Percentiles rank a stretch among this genome's conserved stretches.
These are phyloP conservation scores for Leptobrachium leishanense DNA, from an alignment of 2,113 vertebrate genomes.

Conservation along the genomic window DNA sequence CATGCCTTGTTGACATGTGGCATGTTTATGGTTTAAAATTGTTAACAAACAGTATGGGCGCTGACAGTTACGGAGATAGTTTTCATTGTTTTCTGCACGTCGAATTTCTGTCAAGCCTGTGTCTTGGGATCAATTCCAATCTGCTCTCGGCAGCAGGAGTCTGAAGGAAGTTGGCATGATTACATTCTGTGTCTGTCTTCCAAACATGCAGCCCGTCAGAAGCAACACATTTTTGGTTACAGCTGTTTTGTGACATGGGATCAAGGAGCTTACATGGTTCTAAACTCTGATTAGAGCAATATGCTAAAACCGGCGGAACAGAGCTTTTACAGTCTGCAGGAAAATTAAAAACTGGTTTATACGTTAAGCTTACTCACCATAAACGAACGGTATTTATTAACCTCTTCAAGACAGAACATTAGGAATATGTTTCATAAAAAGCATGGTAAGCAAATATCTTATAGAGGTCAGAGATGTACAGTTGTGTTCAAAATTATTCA, in stretches of 20 bases:
- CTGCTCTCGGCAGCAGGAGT: conserved; percentile 30
- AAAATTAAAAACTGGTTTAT: conserved; percentile 3
- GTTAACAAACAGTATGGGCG: conserved; percentile 20
- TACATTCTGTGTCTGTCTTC: conserved; percentile 38
- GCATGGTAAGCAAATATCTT: no score
- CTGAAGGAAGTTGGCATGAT: conserved; percentile 31
- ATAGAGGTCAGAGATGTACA: no score
- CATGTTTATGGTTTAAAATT: conserved; percentile 19
- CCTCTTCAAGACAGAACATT: no score
- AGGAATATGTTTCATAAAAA: no score
- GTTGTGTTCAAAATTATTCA: no score
- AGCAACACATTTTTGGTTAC: conserved; percentile 48
- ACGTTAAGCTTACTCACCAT: not conserved
- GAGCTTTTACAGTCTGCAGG: conserved; percentile 10
- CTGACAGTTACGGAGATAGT: conserved; percentile 24
- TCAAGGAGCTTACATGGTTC: conserved; percentile 46
- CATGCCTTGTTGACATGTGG: conserved; percentile 27
- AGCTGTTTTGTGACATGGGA: conserved; percentile 44
- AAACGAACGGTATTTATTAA: no score
- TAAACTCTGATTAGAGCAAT: conserved; percentile 44
- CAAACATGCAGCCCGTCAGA: conserved; percentile 22
- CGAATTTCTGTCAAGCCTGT: conserved; percentile 34
- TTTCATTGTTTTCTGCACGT: conserved; percentile 38
- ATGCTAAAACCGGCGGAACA: conserved; percentile 24
- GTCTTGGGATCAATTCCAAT: conserved; percentile 30